These are phyloP conservation scores for Chlorops oryzae DNA, from an alignment of 1,140 invertebrate genomes.

Conservation along the genomic window DNA sequence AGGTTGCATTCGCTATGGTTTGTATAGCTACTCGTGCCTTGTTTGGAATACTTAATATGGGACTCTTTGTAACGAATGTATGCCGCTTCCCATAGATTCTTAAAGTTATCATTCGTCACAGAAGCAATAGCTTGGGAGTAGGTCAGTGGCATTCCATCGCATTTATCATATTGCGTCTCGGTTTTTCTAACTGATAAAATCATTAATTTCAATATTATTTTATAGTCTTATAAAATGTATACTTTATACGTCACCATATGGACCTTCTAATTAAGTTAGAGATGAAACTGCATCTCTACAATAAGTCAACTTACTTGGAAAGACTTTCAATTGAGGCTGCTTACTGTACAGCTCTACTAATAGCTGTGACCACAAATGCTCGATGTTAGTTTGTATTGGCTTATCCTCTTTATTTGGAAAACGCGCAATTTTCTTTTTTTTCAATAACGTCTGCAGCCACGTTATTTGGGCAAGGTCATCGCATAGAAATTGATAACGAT, in stretches of 20 bases:
- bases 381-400: conserved; percentile 35
- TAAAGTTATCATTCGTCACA: conserved; percentile 72
- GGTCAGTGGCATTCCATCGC: conserved; percentile 56
- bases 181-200: no score
- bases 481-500: conserved; percentile 57
- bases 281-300: no score
- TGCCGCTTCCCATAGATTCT: conserved; percentile 76
- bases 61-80: conserved; percentile 63
- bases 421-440: conserved; percentile 46
- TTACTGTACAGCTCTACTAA: conserved; percentile 48
- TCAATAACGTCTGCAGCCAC: conserved; percentile 61
- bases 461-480: no score
- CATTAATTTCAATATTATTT: no score
- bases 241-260: no score
- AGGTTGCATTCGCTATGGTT: conserved; percentile 39
- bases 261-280: no score
- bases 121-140: conserved; percentile 73
- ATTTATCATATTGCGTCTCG: background rate
- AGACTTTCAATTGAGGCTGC: conserved; percentile 57
- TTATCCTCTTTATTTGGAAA: conserved; percentile 46
- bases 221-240: no score
- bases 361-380: conserved; percentile 38
- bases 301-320: no score
- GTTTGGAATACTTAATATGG: conserved; percentile 26
- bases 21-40: conserved; percentile 21